These are phyloP conservation scores for Myripristis murdjan DNA, from an alignment of 2,797 vertebrate genomes.

Conservation along the genomic window DNA sequence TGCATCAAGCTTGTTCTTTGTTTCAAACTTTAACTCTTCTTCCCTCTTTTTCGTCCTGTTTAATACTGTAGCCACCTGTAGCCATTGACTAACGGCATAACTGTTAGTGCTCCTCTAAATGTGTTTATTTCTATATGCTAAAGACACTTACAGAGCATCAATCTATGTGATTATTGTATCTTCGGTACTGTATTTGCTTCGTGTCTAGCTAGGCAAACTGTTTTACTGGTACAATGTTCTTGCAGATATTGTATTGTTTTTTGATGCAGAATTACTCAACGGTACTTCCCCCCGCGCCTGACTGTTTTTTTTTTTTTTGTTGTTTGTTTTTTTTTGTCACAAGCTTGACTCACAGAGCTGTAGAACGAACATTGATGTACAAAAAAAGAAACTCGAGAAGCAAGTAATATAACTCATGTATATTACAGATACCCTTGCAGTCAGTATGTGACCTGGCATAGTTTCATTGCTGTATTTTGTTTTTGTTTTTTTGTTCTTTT, in stretches of 20 bases:
- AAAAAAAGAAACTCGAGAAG: constrained; percentile 43
- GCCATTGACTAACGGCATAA: constrained; percentile 72
- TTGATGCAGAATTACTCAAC: constrained; percentile 49
- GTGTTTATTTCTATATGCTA: constrained; percentile 62
- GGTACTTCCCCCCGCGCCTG: constrained; percentile 64
- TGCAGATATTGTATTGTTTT: constrained; percentile 54
- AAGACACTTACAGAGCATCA: constrained; percentile 64
- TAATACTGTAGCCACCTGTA: constrained; percentile 78
- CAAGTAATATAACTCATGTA: constrained; percentile 70
- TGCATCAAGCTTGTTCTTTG: constrained; percentile 50
- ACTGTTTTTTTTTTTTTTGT: no score
- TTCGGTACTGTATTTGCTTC: constrained; percentile 77
- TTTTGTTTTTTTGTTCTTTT: constrained; percentile 45
- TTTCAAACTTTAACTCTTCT: constrained; percentile 36
- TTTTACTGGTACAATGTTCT: constrained; percentile 63
- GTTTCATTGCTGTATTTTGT: constrained; percentile 55
- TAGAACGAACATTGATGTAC: constrained; percentile 74
- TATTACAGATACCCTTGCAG: constrained; percentile 68
- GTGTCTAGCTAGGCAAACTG: constrained; percentile 65
- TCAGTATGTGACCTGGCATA: constrained; percentile 59
- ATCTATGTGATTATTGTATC: constrained; percentile 71
- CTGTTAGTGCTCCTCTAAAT: constrained; percentile 71
- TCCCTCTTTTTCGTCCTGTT: constrained; percentile 60
- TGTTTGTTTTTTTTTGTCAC: constrained; percentile 72
- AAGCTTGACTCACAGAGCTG: constrained; percentile 74